Evolutionary conservation across 2,888 invertebrate species (phyloP).

Genomic region (Eristalis pertinax): DNA sequence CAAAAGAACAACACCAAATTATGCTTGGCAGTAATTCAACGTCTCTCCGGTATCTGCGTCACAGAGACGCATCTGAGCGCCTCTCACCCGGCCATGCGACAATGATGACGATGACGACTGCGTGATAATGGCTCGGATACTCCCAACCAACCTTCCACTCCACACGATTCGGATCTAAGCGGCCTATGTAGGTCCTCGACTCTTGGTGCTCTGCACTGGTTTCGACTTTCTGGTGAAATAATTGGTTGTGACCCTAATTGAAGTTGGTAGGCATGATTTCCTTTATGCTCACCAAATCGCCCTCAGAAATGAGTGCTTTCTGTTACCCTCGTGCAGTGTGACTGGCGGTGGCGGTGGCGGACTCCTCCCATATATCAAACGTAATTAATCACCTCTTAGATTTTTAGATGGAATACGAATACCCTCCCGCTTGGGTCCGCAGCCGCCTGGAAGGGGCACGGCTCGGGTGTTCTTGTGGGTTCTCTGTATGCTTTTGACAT

Average conservation of each 20-base stretch:
- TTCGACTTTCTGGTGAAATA: background rate
- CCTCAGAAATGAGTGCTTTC: background rate
- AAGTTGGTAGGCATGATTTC: background rate
- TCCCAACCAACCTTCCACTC: background rate
- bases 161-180: background rate
- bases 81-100: background rate
- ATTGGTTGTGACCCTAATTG: background rate
- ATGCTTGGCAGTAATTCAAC: background rate
- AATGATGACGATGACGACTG: background rate
- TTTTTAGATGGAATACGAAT: background rate
- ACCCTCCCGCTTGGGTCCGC: background rate
- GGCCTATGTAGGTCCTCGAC: background rate
- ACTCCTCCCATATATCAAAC: background rate
- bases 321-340: too few species aligned
- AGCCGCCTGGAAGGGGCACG: background rate
- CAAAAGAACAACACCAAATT: background rate
- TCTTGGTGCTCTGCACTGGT: background rate
- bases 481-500: background rate
- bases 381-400: slow-evolving; percentile 1
- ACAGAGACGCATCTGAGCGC: background rate
- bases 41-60: background rate
- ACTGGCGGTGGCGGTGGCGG: background rate
- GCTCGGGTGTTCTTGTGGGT: background rate
- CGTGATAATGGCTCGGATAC: background rate
- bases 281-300: background rate